Evolutionary conservation across 1,140 invertebrate species (phyloP).

Genomic region (Holotrichia oblita): DNA sequence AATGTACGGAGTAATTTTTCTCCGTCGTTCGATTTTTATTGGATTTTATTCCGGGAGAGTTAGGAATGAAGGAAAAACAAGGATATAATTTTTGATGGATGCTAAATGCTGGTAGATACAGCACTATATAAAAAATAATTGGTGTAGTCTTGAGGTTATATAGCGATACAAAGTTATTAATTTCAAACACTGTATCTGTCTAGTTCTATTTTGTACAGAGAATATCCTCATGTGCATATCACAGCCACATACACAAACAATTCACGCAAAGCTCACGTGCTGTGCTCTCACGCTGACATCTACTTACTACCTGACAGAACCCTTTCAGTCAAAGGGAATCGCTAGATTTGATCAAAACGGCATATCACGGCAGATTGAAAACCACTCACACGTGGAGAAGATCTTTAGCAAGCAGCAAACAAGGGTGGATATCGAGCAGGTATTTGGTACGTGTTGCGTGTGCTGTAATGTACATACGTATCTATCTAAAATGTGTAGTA

Average conservation of each 20-base stretch:
- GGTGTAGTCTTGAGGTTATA: too few relatives aligned
- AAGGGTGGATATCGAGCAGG: background rate
- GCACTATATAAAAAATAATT: background rate
- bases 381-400: background rate
- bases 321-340: conserved; percentile 11
- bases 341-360: conserved; percentile 7
- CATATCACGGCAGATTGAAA: conserved; percentile 16
- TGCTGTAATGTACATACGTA: background rate
- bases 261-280: too few relatives aligned
- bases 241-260: too few relatives aligned
- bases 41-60: background rate
- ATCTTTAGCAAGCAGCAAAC: background rate
- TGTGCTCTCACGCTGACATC: background rate
- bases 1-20: background rate
- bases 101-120: too few relatives aligned
- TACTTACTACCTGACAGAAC: background rate
- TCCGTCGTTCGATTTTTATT: background rate
- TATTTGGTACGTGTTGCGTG: too few relatives aligned
- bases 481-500: background rate
- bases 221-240: too few relatives aligned
- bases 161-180: too few relatives aligned
- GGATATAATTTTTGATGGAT: too few relatives aligned
- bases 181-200: too few relatives aligned
- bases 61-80: background rate
- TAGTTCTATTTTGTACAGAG: too few relatives aligned